A percentile compares a stretch with the other conserved stretches of the same genome.
These are phyloP conservation scores for Brotogeris chrysoptera DNA, from an alignment of 2,797 vertebrate species.

Conservation along the genomic window DNA sequence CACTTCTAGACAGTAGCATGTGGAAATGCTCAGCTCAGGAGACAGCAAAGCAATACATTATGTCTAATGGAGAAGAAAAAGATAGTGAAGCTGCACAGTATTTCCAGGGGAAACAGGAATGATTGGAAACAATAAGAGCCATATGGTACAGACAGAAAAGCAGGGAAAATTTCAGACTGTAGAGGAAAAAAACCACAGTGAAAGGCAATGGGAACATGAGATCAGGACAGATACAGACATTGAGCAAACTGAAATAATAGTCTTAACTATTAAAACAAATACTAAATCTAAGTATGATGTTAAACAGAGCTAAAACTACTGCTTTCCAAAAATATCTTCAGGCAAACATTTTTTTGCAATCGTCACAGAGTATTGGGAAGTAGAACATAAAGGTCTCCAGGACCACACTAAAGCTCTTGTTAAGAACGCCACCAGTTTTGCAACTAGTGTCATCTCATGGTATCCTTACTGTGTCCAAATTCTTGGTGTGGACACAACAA, in stretches of 20 bases:
- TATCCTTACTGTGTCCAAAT: not conserved
- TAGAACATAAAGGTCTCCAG: not conserved
- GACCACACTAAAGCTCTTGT: not conserved
- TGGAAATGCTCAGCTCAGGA: not conserved
- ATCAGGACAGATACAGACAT: not conserved
- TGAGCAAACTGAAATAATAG: not conserved
- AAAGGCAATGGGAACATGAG: accelerated
- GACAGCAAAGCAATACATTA: not conserved
- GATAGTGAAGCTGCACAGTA: not conserved
- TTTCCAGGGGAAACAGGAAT: not conserved
- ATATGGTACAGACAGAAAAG: not conserved
- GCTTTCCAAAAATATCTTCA: not conserved
- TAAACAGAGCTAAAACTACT: not conserved
- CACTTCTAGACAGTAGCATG: not conserved
- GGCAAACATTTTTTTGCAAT: not conserved
- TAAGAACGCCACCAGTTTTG: not conserved
- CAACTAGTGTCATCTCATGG: accelerated
- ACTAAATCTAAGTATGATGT: not conserved
- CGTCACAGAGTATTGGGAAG: not conserved
- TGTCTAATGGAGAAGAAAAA: not conserved
- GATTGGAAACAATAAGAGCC: not conserved
- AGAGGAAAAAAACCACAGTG: not conserved
- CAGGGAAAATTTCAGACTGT: not conserved
- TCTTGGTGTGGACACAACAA: not conserved
- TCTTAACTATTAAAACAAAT: not conserved